Base-by-base conservation (phyloP, 2,888 invertebrate species). In the Tachystola acroxantha region DNA sequence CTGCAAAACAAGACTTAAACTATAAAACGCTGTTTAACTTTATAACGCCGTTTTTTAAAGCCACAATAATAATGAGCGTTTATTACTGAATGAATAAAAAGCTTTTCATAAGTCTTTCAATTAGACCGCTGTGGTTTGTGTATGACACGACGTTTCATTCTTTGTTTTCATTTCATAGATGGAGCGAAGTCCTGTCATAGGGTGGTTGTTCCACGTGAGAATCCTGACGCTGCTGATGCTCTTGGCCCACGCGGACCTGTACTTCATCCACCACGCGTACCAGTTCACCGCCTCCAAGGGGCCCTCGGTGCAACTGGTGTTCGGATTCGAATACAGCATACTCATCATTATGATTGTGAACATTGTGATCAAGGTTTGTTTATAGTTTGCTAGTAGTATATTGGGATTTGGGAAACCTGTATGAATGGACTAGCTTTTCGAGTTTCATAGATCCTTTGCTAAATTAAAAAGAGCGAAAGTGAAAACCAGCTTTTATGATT, bases 241-340 rank as follows among this genome's bases (percentile, higher is more conserved):
- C 43, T 80, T 99, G 46, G 94, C 94, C 11, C 88, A 92, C 10
- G 85, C 96, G 36, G 99, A 99, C 77, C 88, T 94, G 44, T 92
- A 93, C 62, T 96, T 99, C 84, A 94, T 99, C 4, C 92, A 93
- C 63, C 95, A 97, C 76, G 99, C 97, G 1, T 99, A 98, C 74
- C 93, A 94, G 66, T 95, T 96, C 42, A 98, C 98, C 2, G 86
- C 97, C 16, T 89, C 93, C 1, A 96, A 96, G 69, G 99, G 99
- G 27, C 97, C 99, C 4, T 97, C 97, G 0, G 98, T 98, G 1
- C 99, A 99, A 79, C 88, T 99, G 42, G 99, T 99, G 4, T 99
- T 99, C 88, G 99, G 99, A 34, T 99, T 99, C 86, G 99, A 99
- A 88, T 99, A 99, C 85, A 98, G 98, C 44, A 97, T 99, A 68